These are phyloP conservation scores for Choloepus hoffmanni DNA, from an alignment of 2,113 vertebrate species.

Conservation along the genomic window DNA sequence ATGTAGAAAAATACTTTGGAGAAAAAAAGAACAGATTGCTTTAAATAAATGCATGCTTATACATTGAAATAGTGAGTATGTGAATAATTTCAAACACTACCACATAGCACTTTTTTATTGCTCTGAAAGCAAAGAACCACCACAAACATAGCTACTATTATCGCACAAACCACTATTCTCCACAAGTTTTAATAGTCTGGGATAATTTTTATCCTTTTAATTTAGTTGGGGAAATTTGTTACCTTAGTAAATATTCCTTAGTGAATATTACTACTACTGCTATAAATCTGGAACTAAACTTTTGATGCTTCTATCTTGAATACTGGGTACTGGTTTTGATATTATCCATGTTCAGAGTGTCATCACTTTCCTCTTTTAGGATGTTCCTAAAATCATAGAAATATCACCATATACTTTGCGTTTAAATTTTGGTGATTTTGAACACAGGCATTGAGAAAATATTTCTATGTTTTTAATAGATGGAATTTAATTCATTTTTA, in stretches of 20 bases:
- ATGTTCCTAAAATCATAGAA: background rate
- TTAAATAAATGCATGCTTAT: background rate
- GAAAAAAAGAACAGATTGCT: constrained; percentile 18
- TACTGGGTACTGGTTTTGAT: background rate
- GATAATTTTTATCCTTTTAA: background rate
- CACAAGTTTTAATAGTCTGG: background rate
- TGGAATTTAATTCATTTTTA: too few relatives aligned
- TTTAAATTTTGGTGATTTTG: background rate
- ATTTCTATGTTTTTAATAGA: background rate
- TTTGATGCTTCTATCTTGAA: background rate
- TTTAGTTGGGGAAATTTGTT: constrained; percentile 32
- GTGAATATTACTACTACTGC: background rate
- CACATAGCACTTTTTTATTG: constrained; percentile 23
- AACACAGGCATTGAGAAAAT: background rate
- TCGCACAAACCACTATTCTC: background rate
- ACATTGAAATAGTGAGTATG: background rate
- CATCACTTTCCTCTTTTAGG: background rate
- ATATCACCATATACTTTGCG: background rate
- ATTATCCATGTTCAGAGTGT: background rate
- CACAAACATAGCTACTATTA: background rate
- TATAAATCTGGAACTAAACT: constrained; percentile 1
- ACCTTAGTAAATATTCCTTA: background rate
- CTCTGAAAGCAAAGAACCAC: background rate
- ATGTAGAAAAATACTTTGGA: constrained; percentile 40
- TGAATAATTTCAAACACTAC: constrained; percentile 51